phyloP scores from a whole-genome alignment of 1,140 invertebrate species.

The Drosophila parabipectinata region DNA sequence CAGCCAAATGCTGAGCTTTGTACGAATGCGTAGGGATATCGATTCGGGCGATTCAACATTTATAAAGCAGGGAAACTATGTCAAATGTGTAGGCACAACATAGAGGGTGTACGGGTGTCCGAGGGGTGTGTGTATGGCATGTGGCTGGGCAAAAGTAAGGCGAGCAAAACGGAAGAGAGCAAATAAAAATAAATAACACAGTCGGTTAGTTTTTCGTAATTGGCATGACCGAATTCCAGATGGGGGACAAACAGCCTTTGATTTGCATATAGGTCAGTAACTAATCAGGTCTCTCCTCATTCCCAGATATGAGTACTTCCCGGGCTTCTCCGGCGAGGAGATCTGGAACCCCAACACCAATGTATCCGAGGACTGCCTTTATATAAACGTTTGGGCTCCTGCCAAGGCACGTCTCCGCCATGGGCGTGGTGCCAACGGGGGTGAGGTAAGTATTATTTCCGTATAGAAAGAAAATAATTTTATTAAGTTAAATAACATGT shows the following conservation, averaged over 20 bases:
- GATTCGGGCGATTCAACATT: slow-evolving; percentile 73
- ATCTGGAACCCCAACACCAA: slow-evolving; percentile 98
- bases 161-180: slow-evolving; percentile 64
- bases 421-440: slow-evolving; percentile 83
- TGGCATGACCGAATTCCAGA: slow-evolving; percentile 61
- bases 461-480: not conserved
- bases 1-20: slow-evolving; percentile 44
- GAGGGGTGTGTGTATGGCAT: slow-evolving; percentile 18
- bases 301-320: slow-evolving; percentile 91
- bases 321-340: slow-evolving; percentile 94
- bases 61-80: slow-evolving; percentile 73
- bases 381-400: slow-evolving; percentile 96
- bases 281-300: slow-evolving; percentile 17
- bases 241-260: slow-evolving; percentile 31
- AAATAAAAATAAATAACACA: slow-evolving; percentile 82
- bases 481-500: too few species aligned
- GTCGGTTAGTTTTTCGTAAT: slow-evolving; percentile 67
- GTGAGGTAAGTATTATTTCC: slow-evolving; percentile 60
- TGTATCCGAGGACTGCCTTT: slow-evolving; percentile 96
- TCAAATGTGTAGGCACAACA: slow-evolving; percentile 40
- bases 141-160: slow-evolving; percentile 47
- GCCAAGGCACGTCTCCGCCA: slow-evolving; percentile 89
- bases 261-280: slow-evolving; percentile 54
- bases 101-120: not conserved
- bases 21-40: slow-evolving; percentile 62